A percentile compares a stretch with the other conserved stretches of the same genome.
These are phyloP conservation scores for Blera fallax DNA, from an alignment of 2,888 invertebrate species.

Conservation along the genomic window DNA sequence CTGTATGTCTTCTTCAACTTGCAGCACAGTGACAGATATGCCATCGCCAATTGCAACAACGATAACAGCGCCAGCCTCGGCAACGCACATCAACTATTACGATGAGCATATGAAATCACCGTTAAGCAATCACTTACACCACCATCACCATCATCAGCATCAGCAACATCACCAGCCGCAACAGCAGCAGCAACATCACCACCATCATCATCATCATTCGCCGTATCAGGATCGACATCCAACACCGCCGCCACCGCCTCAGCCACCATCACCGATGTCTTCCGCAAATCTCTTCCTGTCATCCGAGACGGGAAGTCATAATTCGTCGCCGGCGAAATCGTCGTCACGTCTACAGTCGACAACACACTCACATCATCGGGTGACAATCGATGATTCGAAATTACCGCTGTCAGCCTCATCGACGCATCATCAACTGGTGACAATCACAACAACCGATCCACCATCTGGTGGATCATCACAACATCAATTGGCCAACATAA, in stretches of 20 bases:
- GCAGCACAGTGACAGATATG: constrained; percentile 66
- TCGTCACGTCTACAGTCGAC: constrained; percentile 78
- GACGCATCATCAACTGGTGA: constrained; percentile 76
- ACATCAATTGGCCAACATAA: constrained; percentile 75
- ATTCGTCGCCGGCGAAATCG: constrained; percentile 84
- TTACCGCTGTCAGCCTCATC: constrained; percentile 78
- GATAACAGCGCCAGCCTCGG: constrained; percentile 73
- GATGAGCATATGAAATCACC: constrained; percentile 76
- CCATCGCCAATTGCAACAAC: constrained; percentile 69
- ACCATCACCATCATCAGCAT: constrained; percentile 80
- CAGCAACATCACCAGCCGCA: constrained; percentile 71
- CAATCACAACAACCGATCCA: constrained; percentile 75
- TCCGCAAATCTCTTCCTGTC: constrained; percentile 89
- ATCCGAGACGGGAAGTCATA: constrained; percentile 88
- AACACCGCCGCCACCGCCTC: constrained; percentile 76
- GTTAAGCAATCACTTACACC: constrained; percentile 80
- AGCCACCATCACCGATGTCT: constrained; percentile 89
- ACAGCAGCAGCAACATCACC: constrained; percentile 69
- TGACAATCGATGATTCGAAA: constrained; percentile 81
- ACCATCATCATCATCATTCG: constrained; percentile 80
- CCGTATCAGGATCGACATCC: constrained; percentile 75
- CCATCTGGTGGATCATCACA: constrained; percentile 77
- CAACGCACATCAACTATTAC: constrained; percentile 73
- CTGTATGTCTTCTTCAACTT: constrained; percentile 21
- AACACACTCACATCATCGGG: constrained; percentile 79